Base-by-base conservation (phyloP, 1,140 invertebrate species). In the Drosophila eugracilis region DNA sequence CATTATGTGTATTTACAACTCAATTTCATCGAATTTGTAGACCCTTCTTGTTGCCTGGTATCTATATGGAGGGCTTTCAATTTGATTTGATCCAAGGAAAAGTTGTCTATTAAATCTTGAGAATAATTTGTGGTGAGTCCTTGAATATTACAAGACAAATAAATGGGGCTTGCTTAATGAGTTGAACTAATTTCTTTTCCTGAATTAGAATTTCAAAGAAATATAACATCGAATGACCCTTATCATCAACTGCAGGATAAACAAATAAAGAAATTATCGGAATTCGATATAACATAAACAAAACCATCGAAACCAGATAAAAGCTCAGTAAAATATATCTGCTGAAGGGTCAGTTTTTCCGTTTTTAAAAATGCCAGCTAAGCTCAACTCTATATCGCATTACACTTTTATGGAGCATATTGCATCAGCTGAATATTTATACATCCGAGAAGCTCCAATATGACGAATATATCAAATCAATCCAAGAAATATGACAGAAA, bases 341-440 rank as follows among this genome's bases (percentile, higher is more conserved):
- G 12, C 24, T 50, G 19, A 26, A 45, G n/a, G n/a, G 1, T 50
- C 7, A 28, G 19, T 24, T 62, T 45, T 24, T 12, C 14, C 19
- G 1, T 2, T 9, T 12, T 24, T 44, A 44, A 34, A 3, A 34
- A 3, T 54, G 39, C 62, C 6, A 47, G 9, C 39, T 44, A 69
- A 45, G 47, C 32, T 34, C n/a, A 5, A 44, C 15, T 19, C 15
- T 9, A 5, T 41, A 36, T 73, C 59, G 37, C 5, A 74, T 84
- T 63, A 47, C 69, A 52, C 22, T n/a, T 50, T 28, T 34, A 52
- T 30, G 30, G 42, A 47, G 21, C 34, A 44, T 65, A 74, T 84
- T 81, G 74, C 78, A 81, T 81, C 78, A 81, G 76, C 62, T 37
- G 39, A 70, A 50, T 45, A 26, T 54, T n/a, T n/a, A n/a, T n/a